phyloP scores from a whole-genome alignment of 30 jellyfish, hydroid and myxozoan species.

The Sanderia malayensis region DNA sequence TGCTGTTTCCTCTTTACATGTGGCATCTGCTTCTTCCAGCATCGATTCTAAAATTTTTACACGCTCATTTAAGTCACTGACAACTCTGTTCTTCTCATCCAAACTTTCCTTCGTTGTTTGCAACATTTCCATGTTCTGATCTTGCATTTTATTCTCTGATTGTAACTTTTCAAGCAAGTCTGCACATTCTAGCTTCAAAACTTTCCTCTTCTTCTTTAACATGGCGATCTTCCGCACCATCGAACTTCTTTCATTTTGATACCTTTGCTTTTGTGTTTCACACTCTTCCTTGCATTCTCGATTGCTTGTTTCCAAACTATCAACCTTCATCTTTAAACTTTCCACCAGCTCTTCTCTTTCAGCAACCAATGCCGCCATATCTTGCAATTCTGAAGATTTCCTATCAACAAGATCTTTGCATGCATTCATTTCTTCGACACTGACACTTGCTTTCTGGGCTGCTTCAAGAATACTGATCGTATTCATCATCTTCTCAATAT shows the following conservation, averaged over 20 bases:
- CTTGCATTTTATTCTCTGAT: not conserved
- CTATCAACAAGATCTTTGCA: not conserved
- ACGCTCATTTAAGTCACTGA: not conserved
- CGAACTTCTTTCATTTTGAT: not conserved
- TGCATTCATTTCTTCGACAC: not conserved
- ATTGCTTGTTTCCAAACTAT: not conserved
- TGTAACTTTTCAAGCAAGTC: not conserved
- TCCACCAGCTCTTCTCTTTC: not conserved
- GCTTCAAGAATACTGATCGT: not conserved
- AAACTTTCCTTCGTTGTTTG: not conserved
- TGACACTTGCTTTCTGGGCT: too few species aligned
- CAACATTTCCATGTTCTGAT: not conserved
- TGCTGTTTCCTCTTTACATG: not conserved
- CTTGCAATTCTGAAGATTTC: not conserved
- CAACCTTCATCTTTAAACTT: not conserved
- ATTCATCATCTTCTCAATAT: conserved; percentile 12
- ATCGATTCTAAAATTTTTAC: not conserved
- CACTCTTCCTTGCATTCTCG: not conserved
- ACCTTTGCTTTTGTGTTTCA: not conserved
- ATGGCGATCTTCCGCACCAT: not conserved
- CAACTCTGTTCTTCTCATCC: not conserved
- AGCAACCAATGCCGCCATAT: not conserved
- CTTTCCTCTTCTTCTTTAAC: conserved; percentile 2
- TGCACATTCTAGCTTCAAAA: not conserved
- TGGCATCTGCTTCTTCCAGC: not conserved